Evolutionary conservation across 2,113 vertebrate genomes (phyloP).

Genomic region (Atlantisia rogersi): DNA sequence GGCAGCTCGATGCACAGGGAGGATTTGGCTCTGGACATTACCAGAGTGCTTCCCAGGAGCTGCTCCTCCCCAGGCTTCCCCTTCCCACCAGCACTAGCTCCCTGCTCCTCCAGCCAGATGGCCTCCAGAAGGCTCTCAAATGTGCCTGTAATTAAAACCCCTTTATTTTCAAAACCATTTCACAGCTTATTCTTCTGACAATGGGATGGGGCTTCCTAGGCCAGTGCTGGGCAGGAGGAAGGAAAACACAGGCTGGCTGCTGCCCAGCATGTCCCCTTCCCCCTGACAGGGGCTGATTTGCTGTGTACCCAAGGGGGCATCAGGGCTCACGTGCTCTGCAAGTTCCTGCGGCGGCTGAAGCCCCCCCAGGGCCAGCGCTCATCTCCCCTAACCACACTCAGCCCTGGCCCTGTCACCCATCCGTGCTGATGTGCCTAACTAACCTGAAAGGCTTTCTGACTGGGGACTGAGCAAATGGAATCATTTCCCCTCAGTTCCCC

Average conservation of each 20-base stretch:
- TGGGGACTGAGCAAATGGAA: background rate
- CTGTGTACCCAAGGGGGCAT: accelerated
- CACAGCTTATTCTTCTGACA: background rate
- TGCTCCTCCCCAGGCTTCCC: background rate
- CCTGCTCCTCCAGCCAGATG: constrained; percentile 12
- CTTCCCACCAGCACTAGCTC: background rate
- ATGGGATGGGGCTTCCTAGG: background rate
- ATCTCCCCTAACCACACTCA: accelerated
- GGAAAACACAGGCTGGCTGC: background rate
- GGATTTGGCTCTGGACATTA: background rate
- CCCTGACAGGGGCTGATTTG: accelerated
- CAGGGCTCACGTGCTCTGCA: background rate
- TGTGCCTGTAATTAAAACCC: constrained; percentile 20
- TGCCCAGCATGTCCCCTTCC: background rate
- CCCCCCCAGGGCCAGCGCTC: background rate
- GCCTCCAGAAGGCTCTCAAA: constrained; percentile 31
- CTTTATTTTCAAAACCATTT: constrained; percentile 41
- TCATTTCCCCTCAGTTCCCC: background rate
- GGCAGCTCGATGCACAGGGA: accelerated
- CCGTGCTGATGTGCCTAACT: background rate
- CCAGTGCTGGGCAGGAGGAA: background rate
- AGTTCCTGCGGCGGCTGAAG: accelerated
- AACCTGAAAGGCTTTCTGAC: background rate
- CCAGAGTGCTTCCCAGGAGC: background rate
- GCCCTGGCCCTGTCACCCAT: background rate